Percentiles rank a stretch among this genome's conserved stretches.
Conservation (phyloP, 2,113 vertebrate genomes). For the Picathartes gymnocephalus region DNA sequence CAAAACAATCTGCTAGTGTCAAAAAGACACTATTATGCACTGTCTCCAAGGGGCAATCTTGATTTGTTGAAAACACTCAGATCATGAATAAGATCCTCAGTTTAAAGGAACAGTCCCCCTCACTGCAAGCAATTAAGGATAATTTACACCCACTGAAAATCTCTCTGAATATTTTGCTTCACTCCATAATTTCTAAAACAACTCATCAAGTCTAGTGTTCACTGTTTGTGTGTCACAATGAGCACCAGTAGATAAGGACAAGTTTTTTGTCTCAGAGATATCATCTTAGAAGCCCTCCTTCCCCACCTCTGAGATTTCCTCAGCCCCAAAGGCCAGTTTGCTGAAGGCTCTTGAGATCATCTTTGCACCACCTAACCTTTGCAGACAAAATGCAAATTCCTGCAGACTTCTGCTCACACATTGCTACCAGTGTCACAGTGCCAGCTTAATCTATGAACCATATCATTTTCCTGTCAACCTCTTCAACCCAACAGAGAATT, state of each 20-base stretch:
- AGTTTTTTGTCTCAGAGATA: neutral
- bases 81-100: constrained; percentile 30
- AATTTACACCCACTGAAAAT: constrained; percentile 57
- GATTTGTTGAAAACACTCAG: constrained; percentile 17
- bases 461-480: neutral
- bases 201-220: neutral
- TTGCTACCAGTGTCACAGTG: neutral
- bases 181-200: constrained; percentile 8
- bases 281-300: neutral
- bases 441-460: neutral
- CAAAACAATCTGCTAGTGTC: constrained; percentile 39
- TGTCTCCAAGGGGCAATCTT: constrained; percentile 9
- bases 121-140: constrained; percentile 42
- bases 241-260: neutral
- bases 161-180: constrained; percentile 51
- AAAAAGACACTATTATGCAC: constrained; percentile 5
- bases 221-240: neutral
- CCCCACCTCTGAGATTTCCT: neutral
- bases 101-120: constrained; percentile 6
- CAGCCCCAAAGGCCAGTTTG: neutral
- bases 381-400: neutral
- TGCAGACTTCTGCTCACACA: neutral
- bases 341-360: neutral
- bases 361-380: neutral
- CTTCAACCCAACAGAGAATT: neutral